Evolutionary conservation across 2,888 invertebrate species (phyloP).

Genomic region (Tipula unca): DNA sequence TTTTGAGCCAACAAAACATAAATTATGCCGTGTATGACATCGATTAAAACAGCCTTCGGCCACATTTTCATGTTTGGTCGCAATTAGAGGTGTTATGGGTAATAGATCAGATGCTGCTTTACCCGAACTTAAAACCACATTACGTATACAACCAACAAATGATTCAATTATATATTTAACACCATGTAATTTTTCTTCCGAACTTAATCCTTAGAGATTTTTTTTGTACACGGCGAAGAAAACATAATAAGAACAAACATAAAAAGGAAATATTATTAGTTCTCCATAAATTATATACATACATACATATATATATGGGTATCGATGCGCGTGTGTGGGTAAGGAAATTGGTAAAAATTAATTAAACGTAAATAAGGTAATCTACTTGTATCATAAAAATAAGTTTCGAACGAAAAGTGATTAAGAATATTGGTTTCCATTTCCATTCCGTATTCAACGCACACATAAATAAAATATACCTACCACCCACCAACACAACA

Average conservation of each 20-base stretch:
- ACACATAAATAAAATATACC: conserved; percentile 30
- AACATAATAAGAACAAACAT: neutral
- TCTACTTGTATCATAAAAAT: neutral
- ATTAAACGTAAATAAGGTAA: neutral
- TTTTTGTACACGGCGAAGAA: neutral
- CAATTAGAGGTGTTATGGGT: conserved; percentile 73
- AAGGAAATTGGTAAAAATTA: neutral
- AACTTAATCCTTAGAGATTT: conserved; percentile 60
- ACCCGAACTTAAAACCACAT: conserved; percentile 77
- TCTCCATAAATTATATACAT: neutral
- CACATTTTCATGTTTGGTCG: conserved; percentile 82
- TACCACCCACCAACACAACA: conserved; percentile 82
- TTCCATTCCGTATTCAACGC: neutral
- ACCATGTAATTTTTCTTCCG: conserved; percentile 79
- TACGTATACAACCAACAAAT: conserved; percentile 84
- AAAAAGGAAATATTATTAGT: neutral
- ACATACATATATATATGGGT: neutral
- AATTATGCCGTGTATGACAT: conserved; percentile 69
- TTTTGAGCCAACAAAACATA: conserved; percentile 77
- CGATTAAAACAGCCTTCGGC: conserved; percentile 82
- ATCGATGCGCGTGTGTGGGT: neutral
- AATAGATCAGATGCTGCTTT: conserved; percentile 75
- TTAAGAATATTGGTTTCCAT: neutral
- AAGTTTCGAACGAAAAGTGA: neutral
- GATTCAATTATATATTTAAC: conserved; percentile 89